Evolutionary conservation across 2,888 invertebrate genomes (phyloP), one percentile per base, ranked within the genome.

Genomic region (Meliscaeva auricollis): DNA sequence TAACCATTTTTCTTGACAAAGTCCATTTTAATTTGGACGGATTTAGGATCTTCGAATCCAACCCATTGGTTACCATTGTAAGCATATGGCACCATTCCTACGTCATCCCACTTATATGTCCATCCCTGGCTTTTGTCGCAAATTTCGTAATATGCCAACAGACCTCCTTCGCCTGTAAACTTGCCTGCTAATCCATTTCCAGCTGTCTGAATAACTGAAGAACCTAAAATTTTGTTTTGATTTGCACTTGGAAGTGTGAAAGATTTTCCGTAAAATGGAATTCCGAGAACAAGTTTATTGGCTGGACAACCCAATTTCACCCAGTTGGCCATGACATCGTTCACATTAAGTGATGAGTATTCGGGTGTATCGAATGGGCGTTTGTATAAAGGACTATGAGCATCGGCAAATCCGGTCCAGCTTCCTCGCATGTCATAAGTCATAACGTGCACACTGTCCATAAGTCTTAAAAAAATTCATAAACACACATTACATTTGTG

Each of bases 351-450:
- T 91, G 96, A 96, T 90, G 97, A 97, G 89, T 97, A 97, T 20
- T 97, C 97, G 93, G 95, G 97, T 90, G 97, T 96, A 91, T 98
- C 97, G 89, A 96, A 96, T 0, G 97, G 96, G 50, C 97, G 93
- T 89, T 95, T 96, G 91, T 97, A 97, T 0, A 98, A 93, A 0
- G 97, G 96, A 89, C 97, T 97, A 90, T 98, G 98, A 0, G 96
- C 95, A 90, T 98, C 97, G 0, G 97, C 97, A 90, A 97, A 97
- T 20, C 97, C 97, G 0, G 96, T 97, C 97, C 97, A 97, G 91
- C 97, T 97, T 13, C 97, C 97, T 79, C 97, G 94, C 54, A 97
- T 93, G 92, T 97, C 97, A 90, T 97, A 97, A 0, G 96, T 94
- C 97, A 97, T 97, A 56, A 96, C 96, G 90, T 97, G 97, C 70